phyloP scores from a whole-genome alignment of 2,113 vertebrate genomes.

The Clinocottus analis region DNA sequence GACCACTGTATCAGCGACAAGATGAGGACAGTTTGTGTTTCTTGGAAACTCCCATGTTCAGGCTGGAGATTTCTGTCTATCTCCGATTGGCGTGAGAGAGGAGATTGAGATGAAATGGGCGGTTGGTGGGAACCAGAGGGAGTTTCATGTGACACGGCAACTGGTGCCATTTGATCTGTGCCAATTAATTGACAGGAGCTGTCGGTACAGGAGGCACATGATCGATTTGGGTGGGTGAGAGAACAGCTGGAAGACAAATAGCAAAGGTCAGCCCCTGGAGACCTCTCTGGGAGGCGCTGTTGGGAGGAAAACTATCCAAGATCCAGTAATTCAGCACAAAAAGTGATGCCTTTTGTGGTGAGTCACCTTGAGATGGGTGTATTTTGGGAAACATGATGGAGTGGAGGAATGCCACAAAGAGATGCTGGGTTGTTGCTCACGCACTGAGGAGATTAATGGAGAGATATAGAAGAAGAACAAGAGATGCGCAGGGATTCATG shows the following conservation, averaged over 20 bases:
- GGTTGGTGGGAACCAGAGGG: conserved; percentile 5
- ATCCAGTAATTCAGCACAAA: conserved; percentile 5
- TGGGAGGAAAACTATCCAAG: background rate
- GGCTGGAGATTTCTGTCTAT: conserved; percentile 45
- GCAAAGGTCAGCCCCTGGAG: conserved; percentile 42
- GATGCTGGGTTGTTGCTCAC: conserved; percentile 20
- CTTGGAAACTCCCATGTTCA: conserved; percentile 68
- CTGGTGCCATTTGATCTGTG: conserved; percentile 48
- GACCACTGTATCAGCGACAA: conserved; percentile 49
- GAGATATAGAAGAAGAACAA: background rate
- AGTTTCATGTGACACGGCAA: conserved; percentile 41
- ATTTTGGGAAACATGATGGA: conserved; percentile 36
- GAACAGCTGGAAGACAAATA: conserved; percentile 15
- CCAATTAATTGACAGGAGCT: conserved; percentile 38
- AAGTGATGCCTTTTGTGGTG: conserved; percentile 32
- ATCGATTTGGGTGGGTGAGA: conserved; percentile 15
- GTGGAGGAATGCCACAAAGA: conserved; percentile 21
- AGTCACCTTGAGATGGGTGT: conserved; percentile 74
- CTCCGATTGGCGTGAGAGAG: conserved; percentile 23
- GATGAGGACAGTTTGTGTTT: conserved; percentile 30
- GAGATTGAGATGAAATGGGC: conserved; percentile 13
- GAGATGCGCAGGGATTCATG: conserved; percentile 7
- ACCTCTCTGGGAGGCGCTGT: background rate
- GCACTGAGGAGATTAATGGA: background rate
- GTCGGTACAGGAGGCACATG: conserved; percentile 1